Base-by-base conservation (phyloP, 2,888 invertebrate genomes). In the Matsumyia berberina region DNA sequence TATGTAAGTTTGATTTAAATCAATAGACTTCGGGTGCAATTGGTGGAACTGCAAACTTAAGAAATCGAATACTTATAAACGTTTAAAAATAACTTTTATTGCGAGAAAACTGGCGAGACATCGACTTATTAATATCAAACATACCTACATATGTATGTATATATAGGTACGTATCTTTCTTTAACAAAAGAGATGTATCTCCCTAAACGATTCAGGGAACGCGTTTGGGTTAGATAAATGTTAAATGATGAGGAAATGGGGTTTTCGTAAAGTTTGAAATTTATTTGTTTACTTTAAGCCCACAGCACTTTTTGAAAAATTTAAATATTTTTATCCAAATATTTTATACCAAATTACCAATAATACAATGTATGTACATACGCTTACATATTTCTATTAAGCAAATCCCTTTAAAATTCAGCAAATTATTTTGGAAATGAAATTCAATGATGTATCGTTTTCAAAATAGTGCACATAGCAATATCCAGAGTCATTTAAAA, bases 81-180 rank as follows among this genome's bases (percentile, higher is more conserved):
- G 62, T 62, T 49, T 33, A 51, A 51, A 19, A 9, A 39, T 12
- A 39, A 19, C 31, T 51, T 72, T 72, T 17, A 62, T 44, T 55
- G 24, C 15, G 31, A 7, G 9, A 8, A 62, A 44, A 42, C 8
- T 15, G 24, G 4, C 24, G 24, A 24, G 11, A 67, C 11, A 12
- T 33, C 33, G 31, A 49, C 8, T 60, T 9, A 67, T 29, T 67
- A 17, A 42, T 8, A 67, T 31, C 11, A 15, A 33, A 31, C 9
- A 2, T 24, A 42, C 15, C 42, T 1, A 24, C 42, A 11, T 12
- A 12, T 9, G 24, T 24, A 24, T 4, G 4, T 24, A 24, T 24
- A 24, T 4, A 24, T 24, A 42, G 15, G 31, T 5, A 24, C 42
- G 19, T 29, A 12, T 9, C 15, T 35, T 60, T 31, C 51, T 51